Base-by-base conservation (phyloP, 2,888 invertebrate genomes). In the Liodrosophila aerea region DNA sequence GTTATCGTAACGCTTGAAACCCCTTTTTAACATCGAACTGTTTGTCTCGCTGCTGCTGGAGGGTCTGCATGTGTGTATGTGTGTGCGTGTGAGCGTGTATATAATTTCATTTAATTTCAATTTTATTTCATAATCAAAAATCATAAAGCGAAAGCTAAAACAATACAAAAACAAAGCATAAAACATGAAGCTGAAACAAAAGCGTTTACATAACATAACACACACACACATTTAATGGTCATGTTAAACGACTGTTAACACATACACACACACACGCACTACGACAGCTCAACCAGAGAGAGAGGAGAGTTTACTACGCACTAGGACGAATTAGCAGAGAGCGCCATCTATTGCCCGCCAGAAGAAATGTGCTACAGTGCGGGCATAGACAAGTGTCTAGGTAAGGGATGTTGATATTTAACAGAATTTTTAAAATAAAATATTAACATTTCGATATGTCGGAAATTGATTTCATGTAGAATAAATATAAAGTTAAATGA, bases 1-100 rank as follows among this genome's bases (percentile, higher is more conserved):
- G 60, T 39, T 53, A 52, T 70, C 57, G 60, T 34, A 43, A 64
- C 76, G 82, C 76, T 85, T 87, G 87, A 84, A 87, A 87, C 87
- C 87, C 85, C 87, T 87, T 87, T 86, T 85, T 73, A 22, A 22
- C 22, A 70, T 73, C 49, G 70, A 49, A 37, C 57, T 56, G 37
- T 57, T 45, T 64, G 50, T 59, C 54, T 53, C 58, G 58, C 51
- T 67, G 56, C 60, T 39, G 45, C 54, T 61, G 29, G 39, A 27
- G 27, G 15, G 7, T 45, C 2, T 46, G 16, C 27, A 36, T 50
- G 37, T 61, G 8, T n/a, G 29, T 47, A 47, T 56, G 22, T 44
- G 18, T 58, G 30, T 47, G 40, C 22, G 34, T 51, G 53, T 50
- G 22, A 51, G 22, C 47, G 31, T 44, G 30, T 49, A n/a, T 22